A percentile compares a stretch with the other conserved stretches of the same genome.
Evolutionary conservation across 2,888 invertebrate species (phyloP).

Genomic region (Nemoura dubitans): DNA sequence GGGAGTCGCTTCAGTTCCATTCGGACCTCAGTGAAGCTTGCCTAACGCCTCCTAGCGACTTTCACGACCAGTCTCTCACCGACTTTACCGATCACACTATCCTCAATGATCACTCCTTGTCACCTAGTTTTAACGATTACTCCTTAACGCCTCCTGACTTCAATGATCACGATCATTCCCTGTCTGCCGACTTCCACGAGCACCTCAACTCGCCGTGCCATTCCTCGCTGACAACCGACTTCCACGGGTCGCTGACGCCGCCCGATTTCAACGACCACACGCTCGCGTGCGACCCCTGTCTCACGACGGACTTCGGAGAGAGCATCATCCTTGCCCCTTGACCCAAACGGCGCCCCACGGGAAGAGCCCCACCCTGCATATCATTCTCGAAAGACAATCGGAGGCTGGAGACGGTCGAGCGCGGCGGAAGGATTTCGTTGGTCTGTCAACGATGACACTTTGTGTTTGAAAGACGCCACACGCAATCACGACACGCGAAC

Average conservation of each 20-base stretch:
- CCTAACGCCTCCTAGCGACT: constrained; percentile 47
- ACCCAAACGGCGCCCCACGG: constrained; percentile 30
- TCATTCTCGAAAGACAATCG: neutral
- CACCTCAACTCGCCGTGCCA: constrained; percentile 63
- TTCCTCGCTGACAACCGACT: constrained; percentile 59
- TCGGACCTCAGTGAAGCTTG: constrained; percentile 54
- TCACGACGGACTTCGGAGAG: constrained; percentile 47
- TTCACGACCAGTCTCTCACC: constrained; percentile 57
- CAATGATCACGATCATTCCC: constrained; percentile 42
- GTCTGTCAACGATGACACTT: neutral
- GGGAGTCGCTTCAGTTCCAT: constrained; percentile 63
- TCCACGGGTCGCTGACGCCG: constrained; percentile 63
- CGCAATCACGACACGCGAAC: neutral
- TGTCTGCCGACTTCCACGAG: constrained; percentile 39
- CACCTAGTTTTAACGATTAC: constrained; percentile 54
- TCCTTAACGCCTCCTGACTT: constrained; percentile 59
- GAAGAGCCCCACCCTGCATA: neutral
- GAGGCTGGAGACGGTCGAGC: neutral
- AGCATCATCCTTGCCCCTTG: constrained; percentile 37
- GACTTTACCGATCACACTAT: constrained; percentile 55
- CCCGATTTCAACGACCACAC: constrained; percentile 57
- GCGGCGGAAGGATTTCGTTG: neutral
- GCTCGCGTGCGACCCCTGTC: constrained; percentile 40
- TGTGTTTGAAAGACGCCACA: neutral
- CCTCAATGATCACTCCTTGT: constrained; percentile 37